Conservation (phyloP, 1,140 invertebrate species). For the Coelopa frigida region DNA sequence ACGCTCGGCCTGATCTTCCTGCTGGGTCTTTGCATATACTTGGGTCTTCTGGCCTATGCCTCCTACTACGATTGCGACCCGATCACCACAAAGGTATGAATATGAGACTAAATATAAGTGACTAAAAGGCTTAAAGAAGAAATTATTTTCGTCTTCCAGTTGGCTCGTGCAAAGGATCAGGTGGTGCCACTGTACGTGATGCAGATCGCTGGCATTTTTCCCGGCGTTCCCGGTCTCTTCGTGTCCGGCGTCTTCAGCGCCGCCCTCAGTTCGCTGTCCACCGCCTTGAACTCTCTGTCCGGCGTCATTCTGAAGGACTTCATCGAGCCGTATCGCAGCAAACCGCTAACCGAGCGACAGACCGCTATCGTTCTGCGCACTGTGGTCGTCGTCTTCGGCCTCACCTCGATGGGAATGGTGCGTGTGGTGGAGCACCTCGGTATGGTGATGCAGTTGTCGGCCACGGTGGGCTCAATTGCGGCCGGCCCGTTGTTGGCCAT, state of each 20-base stretch:
- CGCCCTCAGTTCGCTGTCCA: constrained; percentile 69
- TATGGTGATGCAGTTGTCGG: constrained; percentile 66
- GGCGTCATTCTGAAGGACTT: constrained; percentile 74
- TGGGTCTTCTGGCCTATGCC: constrained; percentile 64
- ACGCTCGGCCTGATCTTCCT: constrained; percentile 55
- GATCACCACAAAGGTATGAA: constrained; percentile 49
- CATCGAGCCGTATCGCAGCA: constrained; percentile 57
- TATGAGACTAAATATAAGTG: neutral
- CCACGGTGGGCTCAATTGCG: constrained; percentile 69
- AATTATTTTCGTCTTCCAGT: constrained; percentile 8
- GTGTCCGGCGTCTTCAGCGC: constrained; percentile 65
- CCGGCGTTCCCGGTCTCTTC: constrained; percentile 70
- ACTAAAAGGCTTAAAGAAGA: constrained; percentile 9
- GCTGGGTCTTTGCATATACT: constrained; percentile 62
- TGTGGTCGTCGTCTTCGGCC: constrained; percentile 55
- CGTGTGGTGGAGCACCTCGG: constrained; percentile 64
- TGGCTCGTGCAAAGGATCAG: constrained; percentile 56
- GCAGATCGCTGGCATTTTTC: constrained; percentile 53
- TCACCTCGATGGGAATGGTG: constrained; percentile 57
- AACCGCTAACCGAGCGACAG: constrained; percentile 53
- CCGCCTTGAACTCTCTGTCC: constrained; percentile 70
- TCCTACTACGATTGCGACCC: constrained; percentile 70
- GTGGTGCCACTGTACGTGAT: constrained; percentile 63
- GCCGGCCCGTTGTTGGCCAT: constrained; percentile 76
- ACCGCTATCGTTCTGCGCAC: constrained; percentile 57